Base-by-base conservation (phyloP, 92 coral and sea anemone genomes). In the Paragorgia papillata region DNA sequence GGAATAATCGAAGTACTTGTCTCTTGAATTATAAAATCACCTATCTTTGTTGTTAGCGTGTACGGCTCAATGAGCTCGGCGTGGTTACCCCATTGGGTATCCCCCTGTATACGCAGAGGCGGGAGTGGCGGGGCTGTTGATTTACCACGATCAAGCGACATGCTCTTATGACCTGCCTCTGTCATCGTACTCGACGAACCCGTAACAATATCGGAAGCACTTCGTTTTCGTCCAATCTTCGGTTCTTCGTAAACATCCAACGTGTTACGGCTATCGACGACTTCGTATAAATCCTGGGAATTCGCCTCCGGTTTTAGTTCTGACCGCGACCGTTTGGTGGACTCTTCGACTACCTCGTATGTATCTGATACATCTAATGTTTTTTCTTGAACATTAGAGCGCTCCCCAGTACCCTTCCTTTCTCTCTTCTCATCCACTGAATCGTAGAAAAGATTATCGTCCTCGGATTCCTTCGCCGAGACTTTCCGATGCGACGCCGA, bases 1-100 rank as follows among this genome's bases (percentile, higher is more conserved):
- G n/a, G n/a, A 46, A 15, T 9, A 6, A 7, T 9, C 14, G 53
- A 46, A 46, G 53, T 30, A 25, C 64, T 71, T 0, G 78, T 55
- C 64, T 71, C 78, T 37, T 71, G 78, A 7, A 71, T 17, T 20
- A 71, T 71, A 35, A 9, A 58, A 55, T 71, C 78, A 27, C 78
- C 78, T 9, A 20, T 53, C 31, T 53, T 71, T 9, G 21, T 31
- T 10, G 78, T 71, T 7, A 71, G 9, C 8, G 78, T 71, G 54
- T 71, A 71, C 9, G 78, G 78, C 13, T 71, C 78, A 8, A 71
- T 71, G 12, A 48, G 61, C 34, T 31, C 63, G 12, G 26, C 24
- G n/a, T 9, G 32, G n/a, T 2, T 33, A n/a, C n/a, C n/a, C n/a
- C n/a, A n/a, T 1, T 31, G 25, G 13, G 10, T 12, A 25, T 60